Evolutionary conservation across 2,888 invertebrate species (phyloP), one percentile per base, ranked within the genome.

Genomic region (Pristionchus mayeri): DNA sequence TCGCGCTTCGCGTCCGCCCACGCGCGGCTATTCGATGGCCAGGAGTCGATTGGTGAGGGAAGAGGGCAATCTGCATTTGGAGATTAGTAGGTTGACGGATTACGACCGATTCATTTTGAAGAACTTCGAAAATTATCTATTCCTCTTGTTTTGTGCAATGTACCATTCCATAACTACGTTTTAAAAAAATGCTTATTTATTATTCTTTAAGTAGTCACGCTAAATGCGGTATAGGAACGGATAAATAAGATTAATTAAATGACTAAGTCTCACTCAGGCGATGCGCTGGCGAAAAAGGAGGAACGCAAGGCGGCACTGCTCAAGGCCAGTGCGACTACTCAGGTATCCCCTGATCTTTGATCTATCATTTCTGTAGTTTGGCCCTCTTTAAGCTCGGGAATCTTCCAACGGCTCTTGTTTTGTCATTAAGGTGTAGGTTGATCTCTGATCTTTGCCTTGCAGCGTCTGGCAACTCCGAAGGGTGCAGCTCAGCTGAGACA

Each of bases 391-490:
- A n/a, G n/a, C n/a, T n/a, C n/a, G n/a, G n/a, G n/a, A n/a, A 44
- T 44, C 44, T 44, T 44, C 6, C 44, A 6, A 44, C 13, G 7
- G 13, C 13, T 44, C 44, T 13, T 44, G 6, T 44, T 9, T 6
- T 9, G 44, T 13, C 13, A 6, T 44, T 44, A 13, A 44, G 13
- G 44, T 57, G 7, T 57, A 57, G 57, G 21, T 27, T 75, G 34
- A 44, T 44, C 44, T 44, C 40, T 71, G 16, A 16, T 34, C 57
- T 63, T 63, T 63, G 30, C 13, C 30, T 71, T 78, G 1, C 76
- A 78, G 76, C 50, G 76, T 18, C 76, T 78, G 18, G 76, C 76
- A 3, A 78, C 76, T 3, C 76, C 76, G 0, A 78, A 78, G 76
- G 9, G 21, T 3, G 50, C 50, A 18, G 34, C 18, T 0, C 30